Percentiles rank a stretch among this genome's conserved stretches.
Conservation (phyloP, 2,113 vertebrate genomes). For the Circaetus gallicus region DNA sequence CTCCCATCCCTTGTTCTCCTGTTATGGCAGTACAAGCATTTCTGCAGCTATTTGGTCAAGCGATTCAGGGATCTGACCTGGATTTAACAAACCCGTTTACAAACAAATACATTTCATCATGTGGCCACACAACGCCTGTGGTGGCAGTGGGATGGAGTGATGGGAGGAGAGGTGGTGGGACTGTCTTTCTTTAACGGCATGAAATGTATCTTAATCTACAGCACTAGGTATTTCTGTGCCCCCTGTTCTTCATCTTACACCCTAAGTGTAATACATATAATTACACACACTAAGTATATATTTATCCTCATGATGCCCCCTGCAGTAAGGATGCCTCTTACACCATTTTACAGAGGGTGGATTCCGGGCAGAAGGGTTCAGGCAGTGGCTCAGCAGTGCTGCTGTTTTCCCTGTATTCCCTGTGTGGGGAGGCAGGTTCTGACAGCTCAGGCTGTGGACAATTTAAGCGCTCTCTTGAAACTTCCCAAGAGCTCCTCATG, state of each 20-base stretch:
- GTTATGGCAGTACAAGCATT: neutral
- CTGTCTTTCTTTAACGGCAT: neutral
- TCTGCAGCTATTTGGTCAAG: neutral
- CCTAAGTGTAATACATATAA: neutral
- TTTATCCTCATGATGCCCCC: neutral
- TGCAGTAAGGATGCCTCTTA: neutral
- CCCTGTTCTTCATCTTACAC: neutral
- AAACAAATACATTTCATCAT: rapidly evolving
- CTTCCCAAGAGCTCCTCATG: neutral
- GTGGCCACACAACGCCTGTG: rapidly evolving
- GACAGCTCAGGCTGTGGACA: neutral
- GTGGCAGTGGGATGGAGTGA: neutral
- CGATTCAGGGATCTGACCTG: neutral
- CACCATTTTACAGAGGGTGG: neutral
- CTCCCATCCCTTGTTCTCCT: neutral
- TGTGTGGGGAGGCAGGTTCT: neutral
- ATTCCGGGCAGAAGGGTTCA: neutral
- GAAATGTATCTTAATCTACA: rapidly evolving
- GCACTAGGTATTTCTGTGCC: neutral
- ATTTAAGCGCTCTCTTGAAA: neutral
- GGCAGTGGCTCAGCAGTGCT: neutral
- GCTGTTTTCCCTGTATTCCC: neutral
- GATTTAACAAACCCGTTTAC: rapidly evolving
- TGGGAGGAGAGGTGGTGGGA: neutral
- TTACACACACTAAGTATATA: neutral